Percentiles rank a stretch among this genome's conserved stretches.
Conservation (phyloP, 1,140 invertebrate genomes). For the Dreissena rostriformis region DNA sequence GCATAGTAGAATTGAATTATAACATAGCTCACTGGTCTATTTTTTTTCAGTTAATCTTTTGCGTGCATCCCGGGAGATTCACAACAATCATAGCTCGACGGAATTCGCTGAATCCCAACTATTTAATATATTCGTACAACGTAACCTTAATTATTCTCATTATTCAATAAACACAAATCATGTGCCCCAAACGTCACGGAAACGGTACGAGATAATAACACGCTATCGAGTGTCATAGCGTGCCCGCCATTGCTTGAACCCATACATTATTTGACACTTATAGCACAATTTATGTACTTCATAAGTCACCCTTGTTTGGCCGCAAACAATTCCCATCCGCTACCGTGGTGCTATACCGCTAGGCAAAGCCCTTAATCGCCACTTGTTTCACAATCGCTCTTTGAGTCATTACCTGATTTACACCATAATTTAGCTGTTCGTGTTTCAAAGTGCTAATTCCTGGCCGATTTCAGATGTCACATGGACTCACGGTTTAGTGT, state of each 20-base stretch:
- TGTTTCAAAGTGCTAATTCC: too few relatives aligned
- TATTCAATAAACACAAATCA: too few relatives aligned
- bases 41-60: too few relatives aligned
- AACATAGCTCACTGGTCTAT: too few relatives aligned
- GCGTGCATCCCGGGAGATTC: too few relatives aligned
- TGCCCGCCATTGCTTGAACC: not conserved
- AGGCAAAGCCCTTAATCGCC: not conserved
- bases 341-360: not conserved
- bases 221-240: too few relatives aligned
- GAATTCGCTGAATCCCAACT: not conserved
- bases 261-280: not conserved
- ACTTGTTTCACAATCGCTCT: not conserved
- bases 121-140: not conserved
- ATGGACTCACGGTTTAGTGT: too few relatives aligned
- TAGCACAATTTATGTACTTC: not conserved
- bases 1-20: too few relatives aligned
- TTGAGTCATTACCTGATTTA: conserved; percentile 1
- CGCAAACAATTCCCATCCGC: not conserved
- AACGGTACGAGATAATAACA: too few relatives aligned
- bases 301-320: not conserved
- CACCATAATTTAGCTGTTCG: not conserved
- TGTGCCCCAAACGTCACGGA: too few relatives aligned
- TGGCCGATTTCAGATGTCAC: too few relatives aligned
- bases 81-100: not conserved
- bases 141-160: too few relatives aligned